phyloP scores from a whole-genome alignment of 2,113 vertebrate species.

The Corythornis vintsioides region DNA sequence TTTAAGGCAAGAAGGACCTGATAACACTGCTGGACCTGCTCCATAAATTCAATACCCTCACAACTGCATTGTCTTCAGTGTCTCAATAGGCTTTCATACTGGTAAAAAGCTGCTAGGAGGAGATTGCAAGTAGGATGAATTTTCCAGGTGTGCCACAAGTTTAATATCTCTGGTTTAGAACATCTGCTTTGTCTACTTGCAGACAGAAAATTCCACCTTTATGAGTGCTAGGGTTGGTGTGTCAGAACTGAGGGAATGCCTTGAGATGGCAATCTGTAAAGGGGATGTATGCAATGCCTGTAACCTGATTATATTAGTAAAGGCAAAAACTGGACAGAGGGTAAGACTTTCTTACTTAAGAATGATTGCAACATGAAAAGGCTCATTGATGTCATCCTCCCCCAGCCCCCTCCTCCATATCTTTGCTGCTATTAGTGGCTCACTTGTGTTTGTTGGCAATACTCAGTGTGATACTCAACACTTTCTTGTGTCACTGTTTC shows the following conservation, averaged over 20 bases:
- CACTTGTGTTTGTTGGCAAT: neutral
- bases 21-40: neutral
- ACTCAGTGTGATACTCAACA: neutral
- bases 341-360: neutral
- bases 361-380: conserved; percentile 3
- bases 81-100: neutral
- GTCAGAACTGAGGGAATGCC: neutral
- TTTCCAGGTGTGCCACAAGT: neutral
- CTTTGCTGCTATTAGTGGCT: neutral
- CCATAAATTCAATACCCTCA: neutral
- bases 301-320: neutral
- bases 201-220: neutral
- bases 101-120: neutral
- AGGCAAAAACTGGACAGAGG: neutral
- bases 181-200: neutral
- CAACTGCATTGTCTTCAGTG: neutral
- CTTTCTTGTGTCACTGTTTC: neutral
- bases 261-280: neutral
- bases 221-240: neutral
- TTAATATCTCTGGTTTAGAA: neutral
- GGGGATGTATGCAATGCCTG: neutral
- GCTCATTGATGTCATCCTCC: neutral
- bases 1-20: neutral
- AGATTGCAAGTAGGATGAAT: neutral
- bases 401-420: neutral